Conservation (phyloP, 2,888 invertebrate species). For the Andricus curvator region DNA sequence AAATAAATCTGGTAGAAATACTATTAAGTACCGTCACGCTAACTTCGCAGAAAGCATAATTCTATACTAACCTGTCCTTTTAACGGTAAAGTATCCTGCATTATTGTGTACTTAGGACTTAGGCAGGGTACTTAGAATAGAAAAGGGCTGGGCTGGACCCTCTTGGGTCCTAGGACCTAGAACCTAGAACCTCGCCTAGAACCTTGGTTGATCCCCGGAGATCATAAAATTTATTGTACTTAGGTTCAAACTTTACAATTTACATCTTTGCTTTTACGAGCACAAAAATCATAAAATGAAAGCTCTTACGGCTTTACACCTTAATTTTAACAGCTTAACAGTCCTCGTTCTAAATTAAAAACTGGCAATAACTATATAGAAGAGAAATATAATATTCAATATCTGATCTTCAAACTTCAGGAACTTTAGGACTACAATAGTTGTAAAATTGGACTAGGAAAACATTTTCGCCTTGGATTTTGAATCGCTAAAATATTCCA, state of each 20-base stretch:
- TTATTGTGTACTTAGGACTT: conserved; percentile 19
- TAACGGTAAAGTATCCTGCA: conserved; percentile 20
- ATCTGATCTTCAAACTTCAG: too few relatives aligned
- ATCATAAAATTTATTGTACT: neutral
- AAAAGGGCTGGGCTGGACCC: neutral
- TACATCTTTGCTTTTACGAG: neutral
- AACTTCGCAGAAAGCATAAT: neutral
- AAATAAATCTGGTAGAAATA: neutral
- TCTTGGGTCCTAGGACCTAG: neutral
- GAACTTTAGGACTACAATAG: neutral
- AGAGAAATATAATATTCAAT: neutral
- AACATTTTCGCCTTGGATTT: neutral
- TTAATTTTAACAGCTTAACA: conserved; percentile 6
- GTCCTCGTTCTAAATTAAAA: neutral
- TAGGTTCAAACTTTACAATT: neutral
- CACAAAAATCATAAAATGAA: neutral
- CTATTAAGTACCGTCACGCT: neutral
- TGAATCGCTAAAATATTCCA: neutral
- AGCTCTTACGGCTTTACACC: neutral
- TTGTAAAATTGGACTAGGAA: neutral
- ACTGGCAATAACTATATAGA: neutral
- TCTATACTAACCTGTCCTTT: neutral
- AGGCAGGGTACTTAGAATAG: neutral
- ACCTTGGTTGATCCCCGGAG: neutral
- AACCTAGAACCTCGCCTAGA: too few relatives aligned